These are phyloP conservation scores for Chelonus insularis DNA, from an alignment of 1,140 invertebrate species.

Conservation along the genomic window DNA sequence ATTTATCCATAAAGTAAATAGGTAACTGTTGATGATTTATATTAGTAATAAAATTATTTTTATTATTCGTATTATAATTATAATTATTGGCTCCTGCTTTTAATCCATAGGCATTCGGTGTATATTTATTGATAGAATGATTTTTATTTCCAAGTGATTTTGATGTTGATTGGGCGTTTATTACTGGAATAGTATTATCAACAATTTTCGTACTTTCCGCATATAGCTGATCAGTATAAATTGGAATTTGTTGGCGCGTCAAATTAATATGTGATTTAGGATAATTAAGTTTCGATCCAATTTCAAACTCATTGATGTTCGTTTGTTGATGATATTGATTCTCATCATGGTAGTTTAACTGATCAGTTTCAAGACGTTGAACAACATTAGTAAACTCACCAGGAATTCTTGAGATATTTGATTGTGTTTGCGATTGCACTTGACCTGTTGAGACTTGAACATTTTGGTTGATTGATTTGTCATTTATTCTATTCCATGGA, in stretches of 20 bases:
- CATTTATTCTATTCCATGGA: not conserved
- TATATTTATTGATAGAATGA: no score
- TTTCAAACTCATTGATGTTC: not conserved
- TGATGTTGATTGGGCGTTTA: no score
- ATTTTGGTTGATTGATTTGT: constrained; percentile 24
- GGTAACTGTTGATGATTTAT: constrained; percentile 9
- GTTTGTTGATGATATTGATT: not conserved
- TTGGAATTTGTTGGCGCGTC: not conserved
- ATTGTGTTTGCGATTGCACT: not conserved
- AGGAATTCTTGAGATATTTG: not conserved
- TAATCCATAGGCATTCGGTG: no score
- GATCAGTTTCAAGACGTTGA: constrained; percentile 1
- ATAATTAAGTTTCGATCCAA: not conserved
- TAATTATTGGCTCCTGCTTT: not conserved
- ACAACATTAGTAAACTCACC: not conserved
- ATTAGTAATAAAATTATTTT: not conserved
- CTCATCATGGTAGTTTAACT: constrained; percentile 6
- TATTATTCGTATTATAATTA: not conserved
- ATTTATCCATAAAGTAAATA: not conserved
- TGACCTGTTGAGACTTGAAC: not conserved
- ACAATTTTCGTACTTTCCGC: no score
- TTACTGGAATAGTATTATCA: no score
- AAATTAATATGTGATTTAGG: constrained; percentile 1
- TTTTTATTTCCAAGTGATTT: no score
- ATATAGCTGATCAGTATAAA: not conserved